These are phyloP conservation scores for Argyresthia albistria DNA, from an alignment of 2,888 invertebrate genomes.

Conservation along the genomic window DNA sequence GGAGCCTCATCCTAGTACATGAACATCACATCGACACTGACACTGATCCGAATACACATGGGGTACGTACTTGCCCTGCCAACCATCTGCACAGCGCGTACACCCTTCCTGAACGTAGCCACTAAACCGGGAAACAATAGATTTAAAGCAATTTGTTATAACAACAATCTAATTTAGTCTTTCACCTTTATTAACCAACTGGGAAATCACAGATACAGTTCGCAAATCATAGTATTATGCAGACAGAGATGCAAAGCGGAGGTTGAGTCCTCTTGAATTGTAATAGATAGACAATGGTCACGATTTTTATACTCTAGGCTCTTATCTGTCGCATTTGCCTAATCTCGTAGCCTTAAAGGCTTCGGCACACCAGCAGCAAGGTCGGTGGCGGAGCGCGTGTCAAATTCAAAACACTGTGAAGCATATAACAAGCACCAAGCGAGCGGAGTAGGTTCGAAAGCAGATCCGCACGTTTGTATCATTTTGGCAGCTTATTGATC, in stretches of 20 bases:
- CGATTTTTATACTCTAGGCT: neutral
- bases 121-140: constrained; percentile 80
- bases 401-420: no score
- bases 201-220: constrained; percentile 19
- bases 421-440: no score
- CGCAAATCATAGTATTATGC: constrained; percentile 36
- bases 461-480: no score
- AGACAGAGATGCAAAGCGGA: constrained; percentile 57
- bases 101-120: constrained; percentile 99
- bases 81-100: constrained; percentile 98
- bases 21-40: constrained; percentile 65
- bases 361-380: neutral
- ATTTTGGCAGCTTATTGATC: no score
- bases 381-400: no score
- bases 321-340: neutral
- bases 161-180: constrained; percentile 23
- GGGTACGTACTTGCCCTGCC: constrained; percentile 97
- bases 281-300: neutral
- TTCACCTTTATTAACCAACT: constrained; percentile 24
- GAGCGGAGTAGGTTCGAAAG: no score
- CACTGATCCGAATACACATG: constrained; percentile 48
- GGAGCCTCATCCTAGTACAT: constrained; percentile 25
- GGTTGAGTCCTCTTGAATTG: constrained; percentile 17
- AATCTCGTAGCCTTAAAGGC: constrained; percentile 1
- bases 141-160: constrained; percentile 38